Evolutionary conservation across 2,113 vertebrate genomes (phyloP).

Genomic region (Erythrolamprus reginae): DNA sequence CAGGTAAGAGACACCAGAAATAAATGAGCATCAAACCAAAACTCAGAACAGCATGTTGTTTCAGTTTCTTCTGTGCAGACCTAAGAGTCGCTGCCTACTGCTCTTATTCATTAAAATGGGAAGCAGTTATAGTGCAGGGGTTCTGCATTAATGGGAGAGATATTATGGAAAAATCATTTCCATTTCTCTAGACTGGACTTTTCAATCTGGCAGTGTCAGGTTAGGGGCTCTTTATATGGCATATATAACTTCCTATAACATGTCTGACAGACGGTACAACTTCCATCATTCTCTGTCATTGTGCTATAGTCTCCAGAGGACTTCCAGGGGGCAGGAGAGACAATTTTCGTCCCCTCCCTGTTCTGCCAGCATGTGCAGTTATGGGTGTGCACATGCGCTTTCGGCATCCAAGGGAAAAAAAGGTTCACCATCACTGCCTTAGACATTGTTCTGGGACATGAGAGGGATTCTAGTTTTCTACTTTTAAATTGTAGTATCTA

Average conservation of each 20-base stretch:
- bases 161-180: background rate
- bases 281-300: background rate
- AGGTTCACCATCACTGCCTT: too few species aligned
- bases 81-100: too few species aligned
- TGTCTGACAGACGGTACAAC: background rate
- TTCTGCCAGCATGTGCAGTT: too few species aligned
- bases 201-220: background rate
- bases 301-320: too few species aligned
- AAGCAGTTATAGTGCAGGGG: background rate
- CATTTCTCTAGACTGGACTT: background rate
- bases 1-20: constrained; percentile 68
- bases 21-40: background rate
- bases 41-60: background rate
- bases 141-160: background rate
- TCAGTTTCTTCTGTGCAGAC: background rate
- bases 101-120: background rate
- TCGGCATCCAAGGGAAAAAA: too few species aligned
- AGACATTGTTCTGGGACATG: background rate
- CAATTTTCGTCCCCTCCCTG: too few species aligned
- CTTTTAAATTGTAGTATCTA: background rate
- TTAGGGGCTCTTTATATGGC: background rate
- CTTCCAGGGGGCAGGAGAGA: too few species aligned
- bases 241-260: background rate
- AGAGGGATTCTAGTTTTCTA: background rate
- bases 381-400: too few species aligned